Evolutionary conservation across 2,888 invertebrate species (phyloP).

Genomic region (Autographa pulchrina): DNA sequence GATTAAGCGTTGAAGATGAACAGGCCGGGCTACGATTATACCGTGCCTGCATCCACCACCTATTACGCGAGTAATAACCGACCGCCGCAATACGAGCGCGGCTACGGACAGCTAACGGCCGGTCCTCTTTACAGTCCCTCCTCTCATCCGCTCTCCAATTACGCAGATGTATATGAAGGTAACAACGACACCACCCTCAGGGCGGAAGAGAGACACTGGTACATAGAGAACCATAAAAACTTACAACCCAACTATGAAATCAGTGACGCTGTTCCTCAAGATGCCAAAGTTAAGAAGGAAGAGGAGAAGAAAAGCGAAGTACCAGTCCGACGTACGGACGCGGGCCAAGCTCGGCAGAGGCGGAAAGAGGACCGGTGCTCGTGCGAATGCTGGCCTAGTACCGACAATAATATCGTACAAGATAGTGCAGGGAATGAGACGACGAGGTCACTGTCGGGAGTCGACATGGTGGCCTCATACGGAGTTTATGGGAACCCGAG

Average conservation of each 20-base stretch:
- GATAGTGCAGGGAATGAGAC: slow-evolving; percentile 80
- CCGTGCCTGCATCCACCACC: slow-evolving; percentile 85
- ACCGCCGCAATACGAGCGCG: slow-evolving; percentile 85
- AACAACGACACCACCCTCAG: slow-evolving; percentile 87
- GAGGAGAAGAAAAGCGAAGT: slow-evolving; percentile 85
- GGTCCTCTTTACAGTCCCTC: slow-evolving; percentile 84
- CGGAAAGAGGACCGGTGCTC: slow-evolving; percentile 87
- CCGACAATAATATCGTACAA: slow-evolving; percentile 81
- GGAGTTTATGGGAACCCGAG: slow-evolving; percentile 87
- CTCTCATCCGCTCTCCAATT: slow-evolving; percentile 85
- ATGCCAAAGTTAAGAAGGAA: slow-evolving; percentile 86
- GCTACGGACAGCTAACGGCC: slow-evolving; percentile 82
- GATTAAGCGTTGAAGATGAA: slow-evolving; percentile 86
- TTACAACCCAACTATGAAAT: slow-evolving; percentile 81
- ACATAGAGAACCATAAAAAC: slow-evolving; percentile 87
- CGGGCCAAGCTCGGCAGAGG: slow-evolving; percentile 79
- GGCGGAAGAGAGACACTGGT: slow-evolving; percentile 88
- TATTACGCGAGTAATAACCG: slow-evolving; percentile 84
- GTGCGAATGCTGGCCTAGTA: slow-evolving; percentile 88
- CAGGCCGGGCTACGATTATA: slow-evolving; percentile 88
- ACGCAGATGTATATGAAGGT: slow-evolving; percentile 87
- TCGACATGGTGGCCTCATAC: slow-evolving; percentile 88
- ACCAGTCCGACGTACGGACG: slow-evolving; percentile 78
- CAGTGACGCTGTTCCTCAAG: slow-evolving; percentile 81
- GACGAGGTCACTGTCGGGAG: slow-evolving; percentile 84